These are phyloP conservation scores for Orthonychiurus folsomi DNA, from an alignment of 2,888 invertebrate species.

Conservation along the genomic window DNA sequence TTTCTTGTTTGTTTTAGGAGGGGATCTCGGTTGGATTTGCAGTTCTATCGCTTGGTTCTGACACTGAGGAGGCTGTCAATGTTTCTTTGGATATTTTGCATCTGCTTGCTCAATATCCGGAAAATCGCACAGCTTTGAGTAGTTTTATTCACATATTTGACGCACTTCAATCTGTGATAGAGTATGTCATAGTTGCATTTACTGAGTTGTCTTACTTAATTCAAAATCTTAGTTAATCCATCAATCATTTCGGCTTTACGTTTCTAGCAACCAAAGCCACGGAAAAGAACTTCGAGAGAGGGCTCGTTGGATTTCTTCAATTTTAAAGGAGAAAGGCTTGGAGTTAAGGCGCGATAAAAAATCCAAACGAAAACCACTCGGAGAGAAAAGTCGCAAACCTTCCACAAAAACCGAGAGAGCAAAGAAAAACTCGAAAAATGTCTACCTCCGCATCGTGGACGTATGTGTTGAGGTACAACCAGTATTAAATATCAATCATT, in stretches of 20 bases:
- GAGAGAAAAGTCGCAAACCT: not conserved
- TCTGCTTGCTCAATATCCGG: slow-evolving; percentile 20
- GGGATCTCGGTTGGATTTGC: slow-evolving; percentile 22
- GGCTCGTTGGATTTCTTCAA: not conserved
- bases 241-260: too few relatives aligned
- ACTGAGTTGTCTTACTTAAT: too few relatives aligned
- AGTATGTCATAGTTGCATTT: slow-evolving; percentile 13
- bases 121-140: slow-evolving; percentile 23
- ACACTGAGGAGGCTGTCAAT: slow-evolving; percentile 21
- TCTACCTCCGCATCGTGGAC: not conserved
- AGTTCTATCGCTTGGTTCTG: slow-evolving; percentile 27
- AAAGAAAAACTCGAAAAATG: not conserved
- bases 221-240: too few relatives aligned
- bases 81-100: slow-evolving; percentile 27
- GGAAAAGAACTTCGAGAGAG: not conserved
- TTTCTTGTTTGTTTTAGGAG: slow-evolving; percentile 21
- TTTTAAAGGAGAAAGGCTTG: not conserved
- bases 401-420: not conserved
- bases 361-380: not conserved
- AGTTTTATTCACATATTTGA: slow-evolving; percentile 25
- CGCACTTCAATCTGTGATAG: slow-evolving; percentile 18
- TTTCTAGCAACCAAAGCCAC: not conserved
- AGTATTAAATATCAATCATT: not conserved
- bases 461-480: not conserved
- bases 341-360: not conserved